Conservation (phyloP, 2,888 invertebrate species). For the Hipparchia sbordonii region DNA sequence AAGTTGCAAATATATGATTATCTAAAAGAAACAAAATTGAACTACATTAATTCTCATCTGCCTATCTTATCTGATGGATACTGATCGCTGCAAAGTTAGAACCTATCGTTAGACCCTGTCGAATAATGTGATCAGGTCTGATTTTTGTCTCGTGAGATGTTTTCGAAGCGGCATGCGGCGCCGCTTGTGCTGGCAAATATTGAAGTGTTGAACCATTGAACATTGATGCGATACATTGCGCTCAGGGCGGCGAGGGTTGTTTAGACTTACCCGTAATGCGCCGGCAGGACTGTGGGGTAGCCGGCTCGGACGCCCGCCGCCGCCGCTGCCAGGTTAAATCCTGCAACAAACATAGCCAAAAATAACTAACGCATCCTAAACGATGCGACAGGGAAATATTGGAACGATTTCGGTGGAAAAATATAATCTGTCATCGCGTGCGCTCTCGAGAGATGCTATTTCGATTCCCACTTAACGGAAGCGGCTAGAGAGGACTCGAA, state of each 20-base stretch:
- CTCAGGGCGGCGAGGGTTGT: constrained; percentile 38
- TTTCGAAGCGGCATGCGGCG: constrained; percentile 68
- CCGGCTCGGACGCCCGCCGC: constrained; percentile 89
- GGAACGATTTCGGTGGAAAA: constrained; percentile 46
- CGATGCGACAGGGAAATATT: constrained; percentile 21
- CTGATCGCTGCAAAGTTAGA: neutral
- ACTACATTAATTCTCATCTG: constrained; percentile 6
- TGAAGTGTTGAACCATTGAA: constrained; percentile 80
- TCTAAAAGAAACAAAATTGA: constrained; percentile 1
- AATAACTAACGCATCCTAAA: constrained; percentile 42
- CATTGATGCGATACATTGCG: constrained; percentile 68
- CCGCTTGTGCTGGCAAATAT: constrained; percentile 80
- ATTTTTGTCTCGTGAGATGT: constrained; percentile 83
- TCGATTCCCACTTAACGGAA: constrained; percentile 76
- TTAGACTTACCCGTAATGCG: constrained; percentile 92
- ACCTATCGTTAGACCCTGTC: constrained; percentile 15
- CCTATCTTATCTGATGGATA: neutral
- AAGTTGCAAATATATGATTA: neutral
- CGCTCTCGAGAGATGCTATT: constrained; percentile 62
- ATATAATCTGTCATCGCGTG: constrained; percentile 61
- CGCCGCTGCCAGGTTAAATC: constrained; percentile 74
- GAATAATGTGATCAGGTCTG: constrained; percentile 52
- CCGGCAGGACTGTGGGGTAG: constrained; percentile 89
- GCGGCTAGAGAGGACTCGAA: constrained; percentile 65
- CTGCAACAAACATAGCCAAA: constrained; percentile 63